Percentiles rank a stretch among this genome's conserved stretches.
Conservation (phyloP, 2,797 vertebrate genomes). For the Mus caroli region DNA sequence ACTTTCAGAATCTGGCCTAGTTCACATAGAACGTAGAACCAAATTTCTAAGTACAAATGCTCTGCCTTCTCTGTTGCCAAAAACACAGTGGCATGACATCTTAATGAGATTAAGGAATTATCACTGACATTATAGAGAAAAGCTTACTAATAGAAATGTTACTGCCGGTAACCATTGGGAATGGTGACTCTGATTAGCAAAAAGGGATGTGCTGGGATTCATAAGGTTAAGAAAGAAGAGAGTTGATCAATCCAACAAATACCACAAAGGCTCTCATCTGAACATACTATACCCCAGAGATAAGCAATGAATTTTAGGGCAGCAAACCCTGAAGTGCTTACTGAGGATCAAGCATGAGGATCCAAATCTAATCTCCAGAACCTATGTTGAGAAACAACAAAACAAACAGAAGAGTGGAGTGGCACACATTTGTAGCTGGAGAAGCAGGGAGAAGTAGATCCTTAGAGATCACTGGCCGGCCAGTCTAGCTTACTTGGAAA, state of each 20-base stretch:
- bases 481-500: neutral
- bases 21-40: neutral
- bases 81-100: neutral
- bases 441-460: neutral
- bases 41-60: neutral
- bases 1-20: neutral
- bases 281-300: neutral
- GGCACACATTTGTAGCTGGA: neutral
- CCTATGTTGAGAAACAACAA: neutral
- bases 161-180: neutral
- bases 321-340: neutral
- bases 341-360: neutral
- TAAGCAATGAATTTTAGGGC: too few relatives aligned
- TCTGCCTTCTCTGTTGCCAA: neutral
- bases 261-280: neutral
- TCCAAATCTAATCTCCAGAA: neutral
- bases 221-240: neutral
- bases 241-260: neutral
- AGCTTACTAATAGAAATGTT: neutral
- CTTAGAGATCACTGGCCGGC: neutral
- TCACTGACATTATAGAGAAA: neutral
- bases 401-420: neutral
- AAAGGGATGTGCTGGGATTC: neutral
- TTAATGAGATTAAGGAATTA: neutral
- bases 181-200: neutral